Base-by-base conservation (phyloP, 2,113 vertebrate genomes). In the Furnarius figulus region DNA sequence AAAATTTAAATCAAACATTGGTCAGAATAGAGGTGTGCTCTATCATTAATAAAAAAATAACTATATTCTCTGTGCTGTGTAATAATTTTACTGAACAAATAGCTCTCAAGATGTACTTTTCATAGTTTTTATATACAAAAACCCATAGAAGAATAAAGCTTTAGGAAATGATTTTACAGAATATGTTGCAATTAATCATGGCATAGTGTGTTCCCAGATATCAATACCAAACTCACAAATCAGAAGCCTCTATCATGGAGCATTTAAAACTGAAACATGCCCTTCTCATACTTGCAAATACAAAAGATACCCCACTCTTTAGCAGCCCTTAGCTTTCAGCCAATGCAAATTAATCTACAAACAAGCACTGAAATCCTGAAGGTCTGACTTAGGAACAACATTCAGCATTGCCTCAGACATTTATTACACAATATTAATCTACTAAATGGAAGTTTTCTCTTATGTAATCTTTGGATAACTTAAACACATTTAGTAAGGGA, bases 71-170 rank as follows among this genome's bases (percentile, higher is more conserved):
- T 87, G 75, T 73, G 39, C 75, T 3, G 9, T 86, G 49, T 76
- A 85, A 83, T 87, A 65, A 85, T 82, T 96, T 94, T 96, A 96
- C 93, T 96, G 75, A 93, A 96, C 87, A 97, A 96, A 96, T 46
- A 94, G 77, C 46, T 94, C 88, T 93, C 71, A 70, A 87, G 49
- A 78, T 56, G 56, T 85, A 77, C 22, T 95, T 95, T 83, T 91
- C 61, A 82, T 87, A 65, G 22, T 83, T 95, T 93, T 95, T 85
- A 94, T 94, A 92, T 94, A 96, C 68, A 97, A 96, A 97, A 95
- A 2, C 30, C 20, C 56, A 95, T 93, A 97, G 83, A 97, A 96
- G 94, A 97, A 97, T 97, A 97, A 96, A 97, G 63, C 83, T 96
- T 97, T 96, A 93, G 91, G 76, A 90, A 90, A 91, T 37, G 20